phyloP scores from a whole-genome alignment of 2,113 vertebrate species.

The Callocephalon fimbriatum region DNA sequence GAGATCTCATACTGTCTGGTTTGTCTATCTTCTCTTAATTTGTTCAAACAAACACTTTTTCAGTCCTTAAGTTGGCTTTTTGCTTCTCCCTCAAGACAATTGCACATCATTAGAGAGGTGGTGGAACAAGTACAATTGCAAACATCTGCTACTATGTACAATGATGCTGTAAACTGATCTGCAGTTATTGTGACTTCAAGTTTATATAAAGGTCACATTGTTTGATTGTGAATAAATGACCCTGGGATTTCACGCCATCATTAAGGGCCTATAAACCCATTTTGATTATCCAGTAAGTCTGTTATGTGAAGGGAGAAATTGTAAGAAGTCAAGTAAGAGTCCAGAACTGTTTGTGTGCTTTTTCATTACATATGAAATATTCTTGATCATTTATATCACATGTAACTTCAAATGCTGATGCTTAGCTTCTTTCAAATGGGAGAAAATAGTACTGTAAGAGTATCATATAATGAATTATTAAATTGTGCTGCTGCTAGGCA shows the following conservation, averaged over 20 bases:
- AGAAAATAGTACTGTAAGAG: not conserved
- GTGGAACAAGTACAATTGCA: conserved; percentile 18
- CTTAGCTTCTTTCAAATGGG: not conserved
- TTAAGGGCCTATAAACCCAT: not conserved
- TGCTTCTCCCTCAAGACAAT: conserved; percentile 29
- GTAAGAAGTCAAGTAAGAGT: not conserved
- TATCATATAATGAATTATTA: not conserved
- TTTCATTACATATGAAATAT: not conserved
- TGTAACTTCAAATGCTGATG: not conserved
- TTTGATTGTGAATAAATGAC: not conserved
- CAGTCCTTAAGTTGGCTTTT: not conserved
- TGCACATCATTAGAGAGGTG: conserved; percentile 24
- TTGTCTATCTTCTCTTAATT: conserved; percentile 47
- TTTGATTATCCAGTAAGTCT: not conserved
- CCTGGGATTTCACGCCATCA: not conserved
- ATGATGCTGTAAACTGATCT: not conserved
- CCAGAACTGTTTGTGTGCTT: not conserved
- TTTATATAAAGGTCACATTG: conserved; percentile 24
- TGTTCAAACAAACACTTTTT: conserved; percentile 47
- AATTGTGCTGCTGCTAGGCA: not conserved
- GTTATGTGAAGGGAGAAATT: not conserved
- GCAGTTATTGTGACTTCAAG: not conserved
- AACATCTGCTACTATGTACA: conserved; percentile 1
- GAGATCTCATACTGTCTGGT: not conserved
- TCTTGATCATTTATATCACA: not conserved